These are phyloP conservation scores for Drosophila atripex DNA, from an alignment of 2,888 invertebrate genomes.

Conservation along the genomic window DNA sequence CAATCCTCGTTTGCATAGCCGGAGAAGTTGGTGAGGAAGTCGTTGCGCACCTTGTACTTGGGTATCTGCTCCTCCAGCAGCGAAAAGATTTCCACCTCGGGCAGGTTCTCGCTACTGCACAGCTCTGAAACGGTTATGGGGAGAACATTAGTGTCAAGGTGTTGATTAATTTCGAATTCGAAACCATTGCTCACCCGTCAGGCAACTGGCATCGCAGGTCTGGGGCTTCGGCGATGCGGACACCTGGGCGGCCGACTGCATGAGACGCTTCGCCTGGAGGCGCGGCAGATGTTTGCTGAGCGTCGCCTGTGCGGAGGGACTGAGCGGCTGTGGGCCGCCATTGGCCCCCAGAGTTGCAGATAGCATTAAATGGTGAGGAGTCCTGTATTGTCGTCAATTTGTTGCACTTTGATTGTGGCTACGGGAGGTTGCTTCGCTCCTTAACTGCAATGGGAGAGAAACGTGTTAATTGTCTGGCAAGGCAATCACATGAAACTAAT, in stretches of 20 bases:
- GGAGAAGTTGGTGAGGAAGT: constrained; percentile 95
- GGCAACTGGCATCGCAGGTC: constrained; percentile 82
- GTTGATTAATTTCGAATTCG: neutral
- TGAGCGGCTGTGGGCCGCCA: constrained; percentile 81
- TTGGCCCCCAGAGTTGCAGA: constrained; percentile 80
- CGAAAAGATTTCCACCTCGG: constrained; percentile 98
- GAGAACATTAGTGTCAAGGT: constrained; percentile 12
- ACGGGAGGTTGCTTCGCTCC: constrained; percentile 31
- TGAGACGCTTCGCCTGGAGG: constrained; percentile 80
- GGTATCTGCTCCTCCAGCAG: constrained; percentile 97
- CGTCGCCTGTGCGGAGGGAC: constrained; percentile 84
- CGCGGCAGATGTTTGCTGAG: constrained; percentile 83
- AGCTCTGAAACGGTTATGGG: constrained; percentile 87
- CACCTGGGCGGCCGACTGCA: constrained; percentile 58
- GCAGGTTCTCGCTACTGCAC: constrained; percentile 95
- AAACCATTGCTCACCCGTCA: constrained; percentile 78
- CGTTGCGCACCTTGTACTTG: constrained; percentile 95
- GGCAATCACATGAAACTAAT: constrained; percentile 63
- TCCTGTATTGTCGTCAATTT: constrained; percentile 17
- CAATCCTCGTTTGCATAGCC: constrained; percentile 90
- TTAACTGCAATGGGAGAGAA: constrained; percentile 54
- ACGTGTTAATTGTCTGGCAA: constrained; percentile 62
- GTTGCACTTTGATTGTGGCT: constrained; percentile 5
- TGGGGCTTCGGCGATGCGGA: constrained; percentile 57
- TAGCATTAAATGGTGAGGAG: constrained; percentile 72